Conservation (phyloP, 1,140 invertebrate species). For the Nephotettix cincticeps region DNA sequence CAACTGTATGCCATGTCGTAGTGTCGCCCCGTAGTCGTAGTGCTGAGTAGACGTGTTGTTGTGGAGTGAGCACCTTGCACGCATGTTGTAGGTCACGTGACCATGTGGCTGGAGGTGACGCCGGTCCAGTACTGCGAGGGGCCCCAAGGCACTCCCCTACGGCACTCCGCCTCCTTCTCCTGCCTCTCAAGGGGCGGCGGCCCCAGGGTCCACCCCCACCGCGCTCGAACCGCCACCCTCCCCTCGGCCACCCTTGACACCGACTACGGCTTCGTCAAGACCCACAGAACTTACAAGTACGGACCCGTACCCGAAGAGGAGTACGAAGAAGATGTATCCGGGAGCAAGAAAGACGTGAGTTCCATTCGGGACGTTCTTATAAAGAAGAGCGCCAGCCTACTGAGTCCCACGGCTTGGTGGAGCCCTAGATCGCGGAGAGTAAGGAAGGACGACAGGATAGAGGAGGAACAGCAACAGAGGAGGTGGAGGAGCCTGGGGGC, state of each 20-base stretch:
- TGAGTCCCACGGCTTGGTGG: constrained; percentile 49
- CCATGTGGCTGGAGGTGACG: constrained; percentile 35
- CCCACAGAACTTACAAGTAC: constrained; percentile 27
- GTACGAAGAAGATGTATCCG: constrained; percentile 32
- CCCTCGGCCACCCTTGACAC: constrained; percentile 41
- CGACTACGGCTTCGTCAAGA: constrained; percentile 42
- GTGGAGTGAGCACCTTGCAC: neutral
- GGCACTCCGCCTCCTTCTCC: constrained; percentile 56
- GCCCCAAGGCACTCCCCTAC: constrained; percentile 40
- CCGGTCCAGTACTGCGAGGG: constrained; percentile 29
- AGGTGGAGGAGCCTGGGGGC: constrained; percentile 54
- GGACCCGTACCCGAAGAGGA: constrained; percentile 38
- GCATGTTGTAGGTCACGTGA: constrained; percentile 23
- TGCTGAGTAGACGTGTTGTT: neutral
- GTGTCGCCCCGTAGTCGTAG: too few relatives aligned
- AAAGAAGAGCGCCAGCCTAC: constrained; percentile 48
- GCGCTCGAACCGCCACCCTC: constrained; percentile 52
- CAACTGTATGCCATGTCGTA: too few relatives aligned
- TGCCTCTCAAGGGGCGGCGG: constrained; percentile 50
- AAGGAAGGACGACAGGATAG: constrained; percentile 37
- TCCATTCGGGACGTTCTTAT: constrained; percentile 46
- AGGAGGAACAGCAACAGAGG: constrained; percentile 44
- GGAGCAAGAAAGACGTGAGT: constrained; percentile 46
- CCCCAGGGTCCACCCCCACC: constrained; percentile 45
- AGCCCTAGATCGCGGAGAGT: constrained; percentile 26